Percentiles rank a stretch among this genome's conserved stretches.
These are phyloP conservation scores for Aphis gossypii DNA, from an alignment of 1,140 invertebrate genomes.

Conservation along the genomic window DNA sequence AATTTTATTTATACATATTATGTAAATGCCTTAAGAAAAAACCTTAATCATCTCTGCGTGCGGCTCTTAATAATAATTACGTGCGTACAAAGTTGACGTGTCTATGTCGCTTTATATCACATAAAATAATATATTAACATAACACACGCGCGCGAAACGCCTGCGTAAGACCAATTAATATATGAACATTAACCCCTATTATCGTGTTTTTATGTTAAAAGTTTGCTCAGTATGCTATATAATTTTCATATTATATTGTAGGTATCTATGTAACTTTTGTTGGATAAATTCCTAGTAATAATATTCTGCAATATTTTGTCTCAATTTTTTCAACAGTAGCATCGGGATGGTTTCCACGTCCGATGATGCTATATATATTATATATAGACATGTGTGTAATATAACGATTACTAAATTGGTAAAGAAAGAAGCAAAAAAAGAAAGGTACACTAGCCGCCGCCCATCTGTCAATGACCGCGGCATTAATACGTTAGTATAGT, in stretches of 20 bases:
- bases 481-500: background rate
- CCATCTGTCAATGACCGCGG: constrained; percentile 15
- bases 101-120: background rate
- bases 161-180: background rate
- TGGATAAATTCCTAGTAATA: background rate
- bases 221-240: background rate
- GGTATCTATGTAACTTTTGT: background rate
- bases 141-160: background rate
- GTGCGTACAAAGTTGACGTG: background rate
- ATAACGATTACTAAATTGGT: background rate
- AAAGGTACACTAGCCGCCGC: background rate
- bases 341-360: background rate
- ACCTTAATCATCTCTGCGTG: constrained; percentile 13
- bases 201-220: background rate
- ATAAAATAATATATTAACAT: background rate
- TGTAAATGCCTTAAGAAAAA: background rate
- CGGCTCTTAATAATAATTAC: constrained; percentile 19
- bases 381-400: background rate
- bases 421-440: background rate
- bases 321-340: background rate
- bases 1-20: background rate
- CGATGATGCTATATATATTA: background rate
- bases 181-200: background rate
- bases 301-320: constrained; percentile 1
- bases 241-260: background rate